These are phyloP conservation scores for Denticeps clupeoides DNA, from an alignment of 2,797 vertebrate species.

Conservation along the genomic window DNA sequence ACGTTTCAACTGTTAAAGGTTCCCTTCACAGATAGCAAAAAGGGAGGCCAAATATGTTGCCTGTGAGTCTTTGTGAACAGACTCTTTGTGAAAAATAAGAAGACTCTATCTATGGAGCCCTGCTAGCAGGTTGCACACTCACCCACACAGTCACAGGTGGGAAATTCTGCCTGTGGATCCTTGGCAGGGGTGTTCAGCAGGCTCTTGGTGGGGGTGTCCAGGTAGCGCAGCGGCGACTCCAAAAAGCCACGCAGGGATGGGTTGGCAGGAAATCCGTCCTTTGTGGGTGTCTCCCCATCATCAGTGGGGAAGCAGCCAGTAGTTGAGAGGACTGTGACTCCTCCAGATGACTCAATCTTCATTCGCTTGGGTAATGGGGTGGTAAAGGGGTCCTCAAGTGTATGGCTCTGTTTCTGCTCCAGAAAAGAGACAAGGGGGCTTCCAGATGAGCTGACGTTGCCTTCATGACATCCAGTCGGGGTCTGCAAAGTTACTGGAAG, in stretches of 20 bases:
- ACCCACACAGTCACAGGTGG: constrained; percentile 88
- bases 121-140: constrained; percentile 47
- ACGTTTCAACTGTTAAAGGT: no score
- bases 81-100: no score
- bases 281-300: constrained; percentile 75
- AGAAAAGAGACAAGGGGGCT: constrained; percentile 15
- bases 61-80: no score
- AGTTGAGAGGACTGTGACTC: constrained; percentile 86
- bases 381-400: constrained; percentile 57
- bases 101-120: no score
- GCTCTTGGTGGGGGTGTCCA: constrained; percentile 87
- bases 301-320: constrained; percentile 68
- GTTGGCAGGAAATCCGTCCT: constrained; percentile 71
- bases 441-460: constrained; percentile 16
- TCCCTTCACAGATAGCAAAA: no score
- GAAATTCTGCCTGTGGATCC: constrained; percentile 78
- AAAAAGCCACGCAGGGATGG: constrained; percentile 88
- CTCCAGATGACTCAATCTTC: constrained; percentile 85
- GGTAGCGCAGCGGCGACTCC: constrained; percentile 87
- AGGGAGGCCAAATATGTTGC: no score
- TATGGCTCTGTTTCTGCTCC: constrained; percentile 41
- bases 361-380: constrained; percentile 78
- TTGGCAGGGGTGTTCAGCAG: constrained; percentile 87
- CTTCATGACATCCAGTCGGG: constrained; percentile 23
- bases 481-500: constrained; percentile 12